phyloP scores from a whole-genome alignment of 2,113 vertebrate genomes.

The Rhabdomys dilectus region DNA sequence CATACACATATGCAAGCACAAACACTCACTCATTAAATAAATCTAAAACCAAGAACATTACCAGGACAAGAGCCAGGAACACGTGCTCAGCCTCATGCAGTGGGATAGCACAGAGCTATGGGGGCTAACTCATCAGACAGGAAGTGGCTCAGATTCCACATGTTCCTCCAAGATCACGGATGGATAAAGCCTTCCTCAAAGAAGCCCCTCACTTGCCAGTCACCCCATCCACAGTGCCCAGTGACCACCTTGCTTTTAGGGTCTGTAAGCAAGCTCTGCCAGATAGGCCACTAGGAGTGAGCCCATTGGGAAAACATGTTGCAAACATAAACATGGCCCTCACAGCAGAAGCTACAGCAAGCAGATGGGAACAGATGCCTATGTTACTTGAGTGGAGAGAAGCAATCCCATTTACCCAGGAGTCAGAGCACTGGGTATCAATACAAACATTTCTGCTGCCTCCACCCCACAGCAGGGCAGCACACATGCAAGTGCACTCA shows the following conservation, averaged over 20 bases:
- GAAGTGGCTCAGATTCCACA: accelerated
- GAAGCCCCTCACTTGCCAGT: not conserved
- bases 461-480: not conserved
- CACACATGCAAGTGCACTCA: too few species aligned
- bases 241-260: not conserved
- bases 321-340: not conserved
- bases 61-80: not conserved
- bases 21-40: not conserved
- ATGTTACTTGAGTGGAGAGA: not conserved
- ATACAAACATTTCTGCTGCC: not conserved
- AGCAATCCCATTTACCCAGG: not conserved
- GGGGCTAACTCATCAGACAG: too few species aligned
- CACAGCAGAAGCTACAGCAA: not conserved
- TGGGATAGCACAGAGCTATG: not conserved
- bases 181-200: accelerated
- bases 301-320: not conserved
- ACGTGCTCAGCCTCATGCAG: not conserved
- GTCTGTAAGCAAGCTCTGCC: not conserved
- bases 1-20: not conserved
- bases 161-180: not conserved
- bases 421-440: not conserved
- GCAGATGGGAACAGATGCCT: not conserved
- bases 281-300: accelerated
- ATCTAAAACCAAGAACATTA: not conserved
- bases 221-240: not conserved